A percentile compares a stretch with the other conserved stretches of the same genome.
Evolutionary conservation across 2,113 vertebrate species (phyloP).

Genomic region (Thunnus maccoyii): DNA sequence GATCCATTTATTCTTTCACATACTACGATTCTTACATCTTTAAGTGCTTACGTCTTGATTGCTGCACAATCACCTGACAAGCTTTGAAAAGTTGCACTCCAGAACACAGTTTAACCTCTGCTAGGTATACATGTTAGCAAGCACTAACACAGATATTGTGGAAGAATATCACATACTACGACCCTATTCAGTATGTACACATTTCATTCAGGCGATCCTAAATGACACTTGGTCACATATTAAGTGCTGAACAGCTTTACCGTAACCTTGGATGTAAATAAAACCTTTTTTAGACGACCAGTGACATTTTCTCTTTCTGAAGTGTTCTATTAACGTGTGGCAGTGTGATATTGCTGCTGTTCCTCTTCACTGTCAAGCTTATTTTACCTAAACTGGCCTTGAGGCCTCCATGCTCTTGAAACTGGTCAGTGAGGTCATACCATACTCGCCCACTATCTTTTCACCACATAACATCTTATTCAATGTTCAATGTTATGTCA

Average conservation of each 20-base stretch:
- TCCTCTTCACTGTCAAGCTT: background rate
- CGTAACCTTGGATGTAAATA: background rate
- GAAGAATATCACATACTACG: background rate
- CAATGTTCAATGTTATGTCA: background rate
- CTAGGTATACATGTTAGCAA: background rate
- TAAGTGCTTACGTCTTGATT: background rate
- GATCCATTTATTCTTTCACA: slow-evolving; percentile 10
- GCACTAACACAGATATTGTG: background rate
- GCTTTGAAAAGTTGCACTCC: background rate
- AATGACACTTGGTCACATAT: background rate
- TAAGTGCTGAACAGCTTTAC: background rate
- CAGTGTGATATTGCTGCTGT: background rate
- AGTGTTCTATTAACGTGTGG: background rate
- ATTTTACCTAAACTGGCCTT: background rate
- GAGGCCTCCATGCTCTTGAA: background rate
- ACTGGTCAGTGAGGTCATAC: background rate
- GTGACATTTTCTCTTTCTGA: background rate
- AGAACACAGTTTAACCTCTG: background rate
- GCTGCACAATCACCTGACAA: background rate
- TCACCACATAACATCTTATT: background rate
- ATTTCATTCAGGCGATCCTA: background rate
- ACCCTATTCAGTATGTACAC: background rate
- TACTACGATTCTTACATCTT: slow-evolving; percentile 9
- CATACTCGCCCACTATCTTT: background rate
- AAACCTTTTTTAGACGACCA: slow-evolving; percentile 8